Evolutionary conservation across 2,888 invertebrate genomes (phyloP), one percentile per base, ranked within the genome.

Genomic region (Maniola hyperantus): DNA sequence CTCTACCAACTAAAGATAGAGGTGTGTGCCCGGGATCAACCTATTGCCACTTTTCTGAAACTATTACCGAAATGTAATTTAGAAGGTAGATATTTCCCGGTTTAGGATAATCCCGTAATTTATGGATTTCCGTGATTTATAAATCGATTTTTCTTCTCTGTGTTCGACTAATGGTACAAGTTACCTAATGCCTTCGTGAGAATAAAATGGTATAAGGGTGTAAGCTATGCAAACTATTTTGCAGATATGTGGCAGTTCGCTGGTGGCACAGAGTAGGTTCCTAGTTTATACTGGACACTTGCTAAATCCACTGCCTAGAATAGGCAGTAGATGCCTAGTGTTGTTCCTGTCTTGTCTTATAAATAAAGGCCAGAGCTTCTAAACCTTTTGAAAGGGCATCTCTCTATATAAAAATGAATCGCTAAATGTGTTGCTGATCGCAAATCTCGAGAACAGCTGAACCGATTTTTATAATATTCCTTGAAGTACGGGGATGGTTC

Each of bases 281-380:
- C 5, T 50, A 50, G 50, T 7, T 8, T 26, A 11, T 13, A 54
- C 33, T 65, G 26, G 54, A 44, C 33, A 63, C 34, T 50, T 51
- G 39, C 63, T 53, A 44, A 58, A 66, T n/a, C n/a, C n/a, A n/a
- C n/a, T 48, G 57, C 42, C 50, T 55, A 48, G 57, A 62, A 63
- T 62, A 53, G 58, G 64, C 57, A 58, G 62, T 61, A 20, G 63
- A 42, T 57, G 50, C 15, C 20, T 20, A 44, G 55, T n/a, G 18
- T 44, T 63, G 54, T 46, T 60, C 65, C 42, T 53, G 60, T 66
- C 68, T 58, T 57, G 53, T 60, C 55, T 63, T 60, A 67, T 64
- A 65, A 64, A 70, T 68, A 74, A 75, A 69, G 65, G 66, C 57
- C 77, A 73, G 53, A 15, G 81, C 11, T 74, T 72, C 77, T 81